Evolutionary conservation across 2,888 invertebrate species (phyloP), one percentile per base, ranked within the genome.

Genomic region (Dexiosoma caninum): DNA sequence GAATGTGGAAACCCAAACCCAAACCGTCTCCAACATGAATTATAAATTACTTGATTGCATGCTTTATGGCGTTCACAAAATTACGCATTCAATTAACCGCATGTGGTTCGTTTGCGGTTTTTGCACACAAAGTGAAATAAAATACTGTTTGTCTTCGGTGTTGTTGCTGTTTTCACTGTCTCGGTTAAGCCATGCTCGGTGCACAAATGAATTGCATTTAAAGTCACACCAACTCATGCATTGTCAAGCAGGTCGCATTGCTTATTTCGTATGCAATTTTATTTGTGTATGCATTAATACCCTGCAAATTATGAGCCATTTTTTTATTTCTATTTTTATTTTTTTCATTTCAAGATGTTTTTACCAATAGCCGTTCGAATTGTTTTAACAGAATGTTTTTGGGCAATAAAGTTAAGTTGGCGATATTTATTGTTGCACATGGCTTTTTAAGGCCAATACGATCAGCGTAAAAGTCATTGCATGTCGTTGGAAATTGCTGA

Each of bases 1-100:
- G 85, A 85, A 85, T 86, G 85, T 10, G n/a, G 10, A 16, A 35
- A 49, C 3, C 32, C 16, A 14, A 37, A 12, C 30, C 19, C 32
- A 59, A 16, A 2, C 35, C 30, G 40, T 9, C 32, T 35, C 14
- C n/a, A 14, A 16, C 14, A 14, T 66, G 40, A 60, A 77, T 69
- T 62, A 76, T 80, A 85, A 83, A 81, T 35, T 72, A 81, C 72
- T 64, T 72, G 62, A 75, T 83, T 83, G 86, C 85, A 86, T 87
- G 86, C 85, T 84, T 86, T 85, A 69, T 76, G 80, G 84, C 81
- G 70, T 46, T 69, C 37, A 60, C 40, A 53, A 78, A 81, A 74
- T 74, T 82, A 78, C 74, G 74, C 79, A 79, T 79, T 81, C 80
- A 83, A 80, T 83, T 83, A 74, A 78, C 77, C 76, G 78, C 75